Percentiles rank a stretch among this genome's conserved stretches.
phyloP scores from a whole-genome alignment of 2,797 vertebrate genomes.

The Fundulus diaphanus region DNA sequence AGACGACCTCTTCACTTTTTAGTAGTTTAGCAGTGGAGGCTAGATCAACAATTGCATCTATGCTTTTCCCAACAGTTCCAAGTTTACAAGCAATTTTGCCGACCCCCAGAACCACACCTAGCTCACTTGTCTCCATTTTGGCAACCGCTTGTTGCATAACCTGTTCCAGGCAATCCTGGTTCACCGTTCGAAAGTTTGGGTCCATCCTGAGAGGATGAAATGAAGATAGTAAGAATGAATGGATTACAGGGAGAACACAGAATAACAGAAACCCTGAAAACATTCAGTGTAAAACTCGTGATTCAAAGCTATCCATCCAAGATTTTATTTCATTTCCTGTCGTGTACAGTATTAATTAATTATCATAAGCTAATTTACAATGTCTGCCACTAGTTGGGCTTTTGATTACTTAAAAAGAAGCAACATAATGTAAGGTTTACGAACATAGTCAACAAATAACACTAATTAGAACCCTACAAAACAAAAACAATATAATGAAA shows the following conservation, averaged over 20 bases:
- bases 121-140: background rate
- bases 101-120: background rate
- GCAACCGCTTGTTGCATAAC: conserved; percentile 6
- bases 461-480: too few relatives aligned
- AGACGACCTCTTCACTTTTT: conserved; percentile 34
- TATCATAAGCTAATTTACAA: too few relatives aligned
- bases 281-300: background rate
- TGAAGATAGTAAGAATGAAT: background rate
- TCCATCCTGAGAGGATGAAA: conserved; percentile 60
- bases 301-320: too few relatives aligned
- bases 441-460: too few relatives aligned
- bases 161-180: conserved; percentile 52
- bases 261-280: background rate
- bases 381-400: too few relatives aligned
- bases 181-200: conserved; percentile 53
- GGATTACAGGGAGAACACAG: too few relatives aligned
- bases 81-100: background rate
- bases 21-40: conserved; percentile 41
- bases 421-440: too few relatives aligned
- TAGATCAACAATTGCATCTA: conserved; percentile 47
- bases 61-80: conserved; percentile 19
- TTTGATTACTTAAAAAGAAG: too few relatives aligned
- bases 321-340: too few relatives aligned
- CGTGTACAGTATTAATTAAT: too few relatives aligned
- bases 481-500: too few relatives aligned